Evolutionary conservation across 1,140 invertebrate genomes (phyloP).

Genomic region (Trissolcus basalis): DNA sequence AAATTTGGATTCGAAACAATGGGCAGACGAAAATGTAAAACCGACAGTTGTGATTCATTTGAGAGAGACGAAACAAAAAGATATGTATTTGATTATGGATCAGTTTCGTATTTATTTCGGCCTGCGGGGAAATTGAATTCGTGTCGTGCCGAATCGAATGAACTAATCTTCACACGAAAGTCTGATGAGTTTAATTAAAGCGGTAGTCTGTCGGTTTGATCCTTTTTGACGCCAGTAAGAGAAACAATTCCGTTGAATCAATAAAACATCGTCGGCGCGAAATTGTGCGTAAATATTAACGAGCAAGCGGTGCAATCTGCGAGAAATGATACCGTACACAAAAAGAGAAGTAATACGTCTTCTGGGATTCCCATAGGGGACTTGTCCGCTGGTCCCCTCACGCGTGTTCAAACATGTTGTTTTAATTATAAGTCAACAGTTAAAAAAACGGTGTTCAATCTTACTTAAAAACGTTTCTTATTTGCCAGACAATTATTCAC

Average conservation of each 20-base stretch:
- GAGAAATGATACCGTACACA: slow-evolving; percentile 48
- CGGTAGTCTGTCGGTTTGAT: slow-evolving; percentile 1
- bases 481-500: no score
- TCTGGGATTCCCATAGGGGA: slow-evolving; percentile 55
- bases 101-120: no score
- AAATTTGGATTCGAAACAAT: no score
- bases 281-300: slow-evolving; percentile 62
- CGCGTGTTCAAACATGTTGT: slow-evolving; percentile 53
- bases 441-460: no score
- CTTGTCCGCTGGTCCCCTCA: slow-evolving; percentile 28
- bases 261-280: slow-evolving; percentile 50
- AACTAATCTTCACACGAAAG: slow-evolving; percentile 9
- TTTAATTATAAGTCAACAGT: slow-evolving; percentile 58
- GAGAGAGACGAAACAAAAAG: no score
- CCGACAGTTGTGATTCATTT: no score
- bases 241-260: slow-evolving; percentile 58
- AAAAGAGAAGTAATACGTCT: slow-evolving; percentile 50
- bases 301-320: slow-evolving; percentile 46
- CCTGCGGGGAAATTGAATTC: slow-evolving; percentile 8
- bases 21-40: no score
- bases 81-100: no score
- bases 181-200: slow-evolving; percentile 36
- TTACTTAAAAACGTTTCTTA: no score
- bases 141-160: slow-evolving; percentile 4
- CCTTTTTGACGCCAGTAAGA: slow-evolving; percentile 20